phyloP scores from a whole-genome alignment of 2,113 vertebrate species.

The Cromileptes altivelis region DNA sequence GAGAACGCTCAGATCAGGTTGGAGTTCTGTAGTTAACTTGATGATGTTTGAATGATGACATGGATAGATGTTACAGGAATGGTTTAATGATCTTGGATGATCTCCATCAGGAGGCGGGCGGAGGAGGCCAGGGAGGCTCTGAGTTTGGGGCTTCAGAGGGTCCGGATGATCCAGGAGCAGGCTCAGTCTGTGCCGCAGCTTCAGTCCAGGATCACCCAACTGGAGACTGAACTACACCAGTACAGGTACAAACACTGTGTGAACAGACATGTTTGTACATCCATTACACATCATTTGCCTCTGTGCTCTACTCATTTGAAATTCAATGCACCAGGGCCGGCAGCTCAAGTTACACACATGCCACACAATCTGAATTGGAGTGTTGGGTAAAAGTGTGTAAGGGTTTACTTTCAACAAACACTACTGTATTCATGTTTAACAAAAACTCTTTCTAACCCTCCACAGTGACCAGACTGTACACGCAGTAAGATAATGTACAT shows the following conservation, averaged over 20 bases:
- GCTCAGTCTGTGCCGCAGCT: conserved; percentile 78
- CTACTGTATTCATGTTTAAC: neutral
- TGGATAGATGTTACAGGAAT: neutral
- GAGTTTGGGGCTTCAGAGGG: conserved; percentile 76
- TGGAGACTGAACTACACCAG: conserved; percentile 76
- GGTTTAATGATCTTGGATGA: conserved; percentile 1
- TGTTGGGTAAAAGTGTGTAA: neutral
- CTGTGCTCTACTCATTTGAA: conserved; percentile 33
- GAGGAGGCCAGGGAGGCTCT: conserved; percentile 84
- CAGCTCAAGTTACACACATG: neutral
- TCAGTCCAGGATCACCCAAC: conserved; percentile 72
- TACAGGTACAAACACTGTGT: conserved; percentile 69
- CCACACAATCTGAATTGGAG: neutral
- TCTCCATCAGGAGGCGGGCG: conserved; percentile 73
- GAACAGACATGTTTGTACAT: conserved; percentile 21
- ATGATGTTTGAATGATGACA: neutral
- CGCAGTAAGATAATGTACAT: too few species aligned
- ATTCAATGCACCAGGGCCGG: conserved; percentile 13
- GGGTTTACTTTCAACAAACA: neutral
- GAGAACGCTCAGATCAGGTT: conserved; percentile 82
- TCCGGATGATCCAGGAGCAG: conserved; percentile 81
- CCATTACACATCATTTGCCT: conserved; percentile 59
- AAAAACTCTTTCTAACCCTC: neutral
- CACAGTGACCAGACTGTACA: neutral
- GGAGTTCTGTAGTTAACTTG: neutral